phyloP scores from a whole-genome alignment of 2,113 vertebrate genomes.

The Apistogramma diplotaenia region DNA sequence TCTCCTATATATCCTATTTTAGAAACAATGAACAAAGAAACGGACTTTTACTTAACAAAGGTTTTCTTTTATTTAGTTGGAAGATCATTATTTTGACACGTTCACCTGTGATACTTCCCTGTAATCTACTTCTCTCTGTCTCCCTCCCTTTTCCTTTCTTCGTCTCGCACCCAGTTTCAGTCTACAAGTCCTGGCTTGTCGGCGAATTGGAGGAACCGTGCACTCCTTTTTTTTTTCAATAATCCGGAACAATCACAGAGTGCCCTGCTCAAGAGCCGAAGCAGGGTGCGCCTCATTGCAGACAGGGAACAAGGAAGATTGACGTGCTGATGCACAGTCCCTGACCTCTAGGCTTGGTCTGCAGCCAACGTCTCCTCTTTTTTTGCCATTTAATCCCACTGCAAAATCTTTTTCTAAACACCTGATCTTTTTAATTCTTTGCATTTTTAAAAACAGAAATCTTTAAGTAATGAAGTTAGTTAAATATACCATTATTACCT shows the following conservation, averaged over 20 bases:
- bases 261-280: constrained; percentile 50
- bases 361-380: constrained; percentile 7
- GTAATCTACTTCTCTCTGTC: constrained; percentile 54
- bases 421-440: background rate
- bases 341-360: constrained; percentile 16
- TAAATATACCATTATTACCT: background rate
- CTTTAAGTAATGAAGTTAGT: no score
- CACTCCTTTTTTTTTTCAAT: constrained; percentile 64
- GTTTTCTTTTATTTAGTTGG: background rate
- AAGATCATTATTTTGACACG: background rate
- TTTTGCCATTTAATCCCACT: background rate
- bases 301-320: constrained; percentile 28
- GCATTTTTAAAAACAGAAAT: no score
- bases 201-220: constrained; percentile 49
- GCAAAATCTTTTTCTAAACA: background rate
- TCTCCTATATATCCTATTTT: background rate
- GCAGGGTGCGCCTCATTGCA: constrained; percentile 48
- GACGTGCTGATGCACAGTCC: constrained; percentile 12
- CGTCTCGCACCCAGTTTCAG: constrained; percentile 76
- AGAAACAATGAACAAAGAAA: background rate
- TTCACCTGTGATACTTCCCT: constrained; percentile 49
- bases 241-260: constrained; percentile 48
- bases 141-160: constrained; percentile 62
- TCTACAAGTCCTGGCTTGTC: constrained; percentile 73
- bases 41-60: background rate